A percentile compares a stretch with the other conserved stretches of the same genome.
phyloP scores from a whole-genome alignment of 2,888 invertebrate species.

The Diplazon laetatorius region DNA sequence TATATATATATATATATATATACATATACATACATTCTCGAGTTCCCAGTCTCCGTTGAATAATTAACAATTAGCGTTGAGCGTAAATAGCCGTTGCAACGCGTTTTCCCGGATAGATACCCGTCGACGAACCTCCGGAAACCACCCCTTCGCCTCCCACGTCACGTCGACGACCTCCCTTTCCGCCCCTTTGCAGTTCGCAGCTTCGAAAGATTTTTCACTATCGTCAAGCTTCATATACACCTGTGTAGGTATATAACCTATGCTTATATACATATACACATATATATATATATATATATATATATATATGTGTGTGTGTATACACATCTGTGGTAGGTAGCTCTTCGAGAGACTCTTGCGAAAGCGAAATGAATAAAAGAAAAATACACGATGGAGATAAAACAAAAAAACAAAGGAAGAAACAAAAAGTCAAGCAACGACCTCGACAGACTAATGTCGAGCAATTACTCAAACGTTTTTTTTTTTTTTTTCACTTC shows the following conservation, averaged over 20 bases:
- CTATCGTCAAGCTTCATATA: too few species aligned
- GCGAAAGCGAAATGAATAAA: slow-evolving; percentile 25
- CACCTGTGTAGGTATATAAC: too few species aligned
- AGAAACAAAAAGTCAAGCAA: slow-evolving; percentile 18
- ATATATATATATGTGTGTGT: neutral
- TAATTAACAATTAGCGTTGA: slow-evolving; percentile 55
- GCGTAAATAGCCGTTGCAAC: slow-evolving; percentile 46
- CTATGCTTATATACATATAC: slow-evolving; percentile 6
- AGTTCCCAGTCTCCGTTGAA: slow-evolving; percentile 28
- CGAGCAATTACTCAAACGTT: slow-evolving; percentile 57
- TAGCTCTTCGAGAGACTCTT: slow-evolving; percentile 1
- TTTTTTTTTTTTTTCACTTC: slow-evolving; percentile 18
- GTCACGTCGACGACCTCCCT: slow-evolving; percentile 17
- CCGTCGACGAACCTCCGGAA: slow-evolving; percentile 34
- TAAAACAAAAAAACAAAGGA: slow-evolving; percentile 2
- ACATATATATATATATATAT: neutral
- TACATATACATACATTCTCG: neutral
- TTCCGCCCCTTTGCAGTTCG: neutral
- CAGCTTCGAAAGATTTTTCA: slow-evolving; percentile 26
- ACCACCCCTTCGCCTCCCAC: slow-evolving; percentile 4
- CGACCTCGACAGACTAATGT: slow-evolving; percentile 52
- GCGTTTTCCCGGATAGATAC: slow-evolving; percentile 41
- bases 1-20: slow-evolving; percentile 15
- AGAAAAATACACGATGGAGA: slow-evolving; percentile 26
- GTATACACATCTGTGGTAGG: neutral